These are phyloP conservation scores for Paedocypris sp. DNA, from an alignment of 2,113 vertebrate species.

Conservation along the genomic window DNA sequence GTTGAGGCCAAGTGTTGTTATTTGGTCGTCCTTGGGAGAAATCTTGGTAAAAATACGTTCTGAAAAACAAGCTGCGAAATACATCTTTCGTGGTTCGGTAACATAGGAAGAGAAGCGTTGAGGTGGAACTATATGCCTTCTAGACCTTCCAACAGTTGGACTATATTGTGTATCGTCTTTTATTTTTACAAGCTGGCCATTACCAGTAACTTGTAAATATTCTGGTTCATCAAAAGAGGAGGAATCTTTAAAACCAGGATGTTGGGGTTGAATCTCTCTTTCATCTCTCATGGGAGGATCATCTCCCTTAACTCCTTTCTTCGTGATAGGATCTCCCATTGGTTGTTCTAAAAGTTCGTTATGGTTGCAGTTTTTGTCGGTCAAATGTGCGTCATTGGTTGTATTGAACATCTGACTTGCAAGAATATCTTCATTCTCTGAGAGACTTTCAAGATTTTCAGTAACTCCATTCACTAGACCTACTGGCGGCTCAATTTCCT, in stretches of 20 bases:
- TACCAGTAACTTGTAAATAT: background rate
- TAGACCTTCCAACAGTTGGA: constrained; percentile 49
- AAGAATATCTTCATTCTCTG: constrained; percentile 59
- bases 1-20: constrained; percentile 36
- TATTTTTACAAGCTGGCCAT: constrained; percentile 35
- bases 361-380: constrained; percentile 79
- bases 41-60: constrained; percentile 63
- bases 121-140: constrained; percentile 75
- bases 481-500: constrained; percentile 47
- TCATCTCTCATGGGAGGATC: constrained; percentile 75
- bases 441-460: constrained; percentile 80
- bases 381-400: constrained; percentile 63
- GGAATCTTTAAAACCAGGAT: background rate
- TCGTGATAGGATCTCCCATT: constrained; percentile 74
- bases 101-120: constrained; percentile 80
- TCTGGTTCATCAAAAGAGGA: background rate
- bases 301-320: no score
- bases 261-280: constrained; percentile 33
- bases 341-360: constrained; percentile 77
- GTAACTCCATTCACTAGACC: constrained; percentile 81
- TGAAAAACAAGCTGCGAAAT: constrained; percentile 57
- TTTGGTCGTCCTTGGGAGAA: constrained; percentile 41
- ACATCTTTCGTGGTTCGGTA: constrained; percentile 68
- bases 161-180: constrained; percentile 24
- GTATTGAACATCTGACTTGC: constrained; percentile 55